Conservation (phyloP, 2,888 invertebrate genomes). For the Mesoligia furuncula region DNA sequence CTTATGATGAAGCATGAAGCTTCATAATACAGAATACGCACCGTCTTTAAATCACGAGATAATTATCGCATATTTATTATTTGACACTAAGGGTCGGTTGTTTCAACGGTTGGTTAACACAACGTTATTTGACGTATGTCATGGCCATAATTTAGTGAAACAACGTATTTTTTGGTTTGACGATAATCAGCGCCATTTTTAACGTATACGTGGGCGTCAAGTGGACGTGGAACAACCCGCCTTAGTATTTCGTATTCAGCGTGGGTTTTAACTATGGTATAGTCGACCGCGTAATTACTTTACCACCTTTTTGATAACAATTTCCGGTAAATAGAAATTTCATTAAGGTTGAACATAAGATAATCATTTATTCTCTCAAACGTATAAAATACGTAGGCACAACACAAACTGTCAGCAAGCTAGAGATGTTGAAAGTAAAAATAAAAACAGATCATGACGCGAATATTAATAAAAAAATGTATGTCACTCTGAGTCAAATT, state of each 20-base stretch:
- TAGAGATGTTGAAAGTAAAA: not conserved
- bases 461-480: not conserved
- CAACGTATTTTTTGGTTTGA: not conserved
- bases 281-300: conserved; percentile 27
- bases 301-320: conserved; percentile 11
- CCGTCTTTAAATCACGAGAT: conserved; percentile 17
- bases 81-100: conserved; percentile 8
- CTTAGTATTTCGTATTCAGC: conserved; percentile 12
- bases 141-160: not conserved
- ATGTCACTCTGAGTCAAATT: conserved; percentile 3
- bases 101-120: not conserved
- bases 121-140: not conserved
- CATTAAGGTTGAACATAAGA: not conserved
- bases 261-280: conserved; percentile 18
- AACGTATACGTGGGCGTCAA: not conserved
- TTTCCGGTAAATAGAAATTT: not conserved
- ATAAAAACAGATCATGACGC: not conserved
- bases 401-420: not conserved
- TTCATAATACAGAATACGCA: conserved; percentile 41
- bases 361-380: not conserved
- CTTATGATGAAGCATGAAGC: conserved; percentile 14
- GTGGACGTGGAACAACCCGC: not conserved
- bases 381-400: not conserved
- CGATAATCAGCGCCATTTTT: not conserved
- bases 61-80: not conserved